Conservation (phyloP, 2,888 invertebrate species). For the Apamea monoglypha region DNA sequence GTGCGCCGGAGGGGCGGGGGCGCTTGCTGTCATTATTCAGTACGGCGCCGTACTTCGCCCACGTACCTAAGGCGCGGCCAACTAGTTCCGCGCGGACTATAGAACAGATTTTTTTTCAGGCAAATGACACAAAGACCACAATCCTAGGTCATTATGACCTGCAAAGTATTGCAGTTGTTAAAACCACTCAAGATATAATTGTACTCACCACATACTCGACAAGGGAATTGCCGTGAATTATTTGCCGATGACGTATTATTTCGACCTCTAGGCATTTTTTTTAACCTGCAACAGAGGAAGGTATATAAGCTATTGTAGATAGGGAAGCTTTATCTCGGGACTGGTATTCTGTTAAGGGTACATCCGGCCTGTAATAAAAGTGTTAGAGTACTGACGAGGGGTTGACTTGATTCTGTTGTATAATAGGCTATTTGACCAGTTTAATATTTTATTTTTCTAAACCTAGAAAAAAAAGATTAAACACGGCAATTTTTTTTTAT, state of each 20-base stretch:
- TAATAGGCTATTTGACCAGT: background rate
- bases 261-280: constrained; percentile 79
- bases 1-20: too few relatives aligned
- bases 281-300: constrained; percentile 78
- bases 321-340: background rate
- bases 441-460: background rate
- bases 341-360: background rate
- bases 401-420: background rate
- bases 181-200: background rate
- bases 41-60: too few relatives aligned
- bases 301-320: background rate
- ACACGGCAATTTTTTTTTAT: too few relatives aligned
- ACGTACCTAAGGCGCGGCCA: too few relatives aligned
- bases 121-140: background rate
- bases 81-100: too few relatives aligned
- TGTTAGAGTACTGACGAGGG: background rate
- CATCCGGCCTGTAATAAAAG: background rate
- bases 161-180: background rate
- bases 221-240: constrained; percentile 92
- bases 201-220: constrained; percentile 93
- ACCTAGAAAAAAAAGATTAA: background rate
- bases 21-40: too few relatives aligned
- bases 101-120: background rate
- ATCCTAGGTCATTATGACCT: background rate
- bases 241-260: constrained; percentile 77